Conservation (phyloP, 2,113 vertebrate genomes). For the Dromas ardeola region DNA sequence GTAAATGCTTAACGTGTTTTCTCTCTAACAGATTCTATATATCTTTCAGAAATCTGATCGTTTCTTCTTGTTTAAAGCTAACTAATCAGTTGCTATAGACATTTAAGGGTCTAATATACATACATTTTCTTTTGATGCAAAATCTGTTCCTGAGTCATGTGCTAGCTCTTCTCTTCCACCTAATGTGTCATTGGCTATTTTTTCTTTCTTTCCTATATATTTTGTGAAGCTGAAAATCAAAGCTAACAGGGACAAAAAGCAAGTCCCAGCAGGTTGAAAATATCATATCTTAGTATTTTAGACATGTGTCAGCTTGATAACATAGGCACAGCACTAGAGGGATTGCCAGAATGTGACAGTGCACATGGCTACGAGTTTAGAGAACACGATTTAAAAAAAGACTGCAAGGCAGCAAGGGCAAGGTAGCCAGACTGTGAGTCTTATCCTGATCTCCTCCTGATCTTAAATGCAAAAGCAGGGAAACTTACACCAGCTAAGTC, state of each 20-base stretch:
- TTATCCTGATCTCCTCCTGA: not conserved
- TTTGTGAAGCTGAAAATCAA: constrained; percentile 71
- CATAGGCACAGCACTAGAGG: constrained; percentile 36
- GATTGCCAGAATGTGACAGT: constrained; percentile 61
- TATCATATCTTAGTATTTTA: constrained; percentile 71
- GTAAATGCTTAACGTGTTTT: not conserved
- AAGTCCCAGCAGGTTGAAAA: constrained; percentile 69
- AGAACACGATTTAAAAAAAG: constrained; percentile 11
- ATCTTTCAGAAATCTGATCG: not conserved
- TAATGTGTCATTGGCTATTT: constrained; percentile 44
- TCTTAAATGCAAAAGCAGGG: not conserved
- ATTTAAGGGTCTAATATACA: not conserved
- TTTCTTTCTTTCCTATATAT: constrained; percentile 49
- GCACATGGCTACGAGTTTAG: constrained; percentile 54
- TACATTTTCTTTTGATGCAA: not conserved
- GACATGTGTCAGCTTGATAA: constrained; percentile 72
- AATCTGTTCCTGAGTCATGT: constrained; percentile 5
- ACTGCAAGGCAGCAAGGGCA: constrained; percentile 12
- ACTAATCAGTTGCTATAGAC: not conserved
- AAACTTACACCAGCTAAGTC: not conserved
- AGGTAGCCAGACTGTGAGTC: constrained; percentile 12
- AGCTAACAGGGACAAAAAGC: constrained; percentile 69
- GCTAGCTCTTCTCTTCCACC: constrained; percentile 23
- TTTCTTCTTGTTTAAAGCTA: not conserved
- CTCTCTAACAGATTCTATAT: not conserved